These are phyloP conservation scores for Phalacrocorax carbo DNA, from an alignment of 2,113 vertebrate species.

Conservation along the genomic window DNA sequence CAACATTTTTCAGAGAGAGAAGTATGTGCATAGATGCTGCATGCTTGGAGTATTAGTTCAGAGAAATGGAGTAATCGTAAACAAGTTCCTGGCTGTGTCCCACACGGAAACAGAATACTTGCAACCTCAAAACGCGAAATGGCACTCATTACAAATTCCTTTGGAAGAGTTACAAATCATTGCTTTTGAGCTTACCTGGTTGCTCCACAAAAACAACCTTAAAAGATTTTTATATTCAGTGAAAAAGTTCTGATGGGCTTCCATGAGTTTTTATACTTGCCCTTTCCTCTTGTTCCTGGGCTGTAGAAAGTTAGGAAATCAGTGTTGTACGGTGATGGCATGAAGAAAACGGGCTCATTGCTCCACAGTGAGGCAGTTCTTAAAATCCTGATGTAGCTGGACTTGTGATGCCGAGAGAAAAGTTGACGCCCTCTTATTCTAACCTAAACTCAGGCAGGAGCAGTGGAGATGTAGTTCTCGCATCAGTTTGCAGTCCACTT, in stretches of 20 bases:
- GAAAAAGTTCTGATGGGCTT: neutral
- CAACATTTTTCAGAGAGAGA: neutral
- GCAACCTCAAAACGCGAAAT: neutral
- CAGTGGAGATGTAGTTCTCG: neutral
- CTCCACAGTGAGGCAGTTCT: neutral
- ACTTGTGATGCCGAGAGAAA: neutral
- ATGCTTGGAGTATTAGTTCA: neutral
- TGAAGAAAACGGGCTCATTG: neutral
- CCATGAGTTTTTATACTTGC: neutral
- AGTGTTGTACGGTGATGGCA: neutral
- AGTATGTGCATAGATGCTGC: neutral
- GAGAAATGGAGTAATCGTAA: neutral
- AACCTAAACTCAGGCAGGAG: neutral
- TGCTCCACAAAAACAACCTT: neutral
- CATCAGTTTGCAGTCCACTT: slow-evolving; percentile 2
- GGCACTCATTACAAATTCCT: neutral
- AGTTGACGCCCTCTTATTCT: neutral
- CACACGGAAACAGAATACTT: neutral
- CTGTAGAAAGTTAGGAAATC: neutral
- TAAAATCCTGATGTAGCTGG: neutral
- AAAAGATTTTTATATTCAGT: neutral
- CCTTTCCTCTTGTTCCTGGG: neutral
- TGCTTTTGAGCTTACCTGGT: neutral
- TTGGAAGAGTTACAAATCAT: neutral
- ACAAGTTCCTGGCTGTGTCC: neutral